These are phyloP conservation scores for Eidolon helvum DNA, from an alignment of 2,113 vertebrate genomes.

Conservation along the genomic window DNA sequence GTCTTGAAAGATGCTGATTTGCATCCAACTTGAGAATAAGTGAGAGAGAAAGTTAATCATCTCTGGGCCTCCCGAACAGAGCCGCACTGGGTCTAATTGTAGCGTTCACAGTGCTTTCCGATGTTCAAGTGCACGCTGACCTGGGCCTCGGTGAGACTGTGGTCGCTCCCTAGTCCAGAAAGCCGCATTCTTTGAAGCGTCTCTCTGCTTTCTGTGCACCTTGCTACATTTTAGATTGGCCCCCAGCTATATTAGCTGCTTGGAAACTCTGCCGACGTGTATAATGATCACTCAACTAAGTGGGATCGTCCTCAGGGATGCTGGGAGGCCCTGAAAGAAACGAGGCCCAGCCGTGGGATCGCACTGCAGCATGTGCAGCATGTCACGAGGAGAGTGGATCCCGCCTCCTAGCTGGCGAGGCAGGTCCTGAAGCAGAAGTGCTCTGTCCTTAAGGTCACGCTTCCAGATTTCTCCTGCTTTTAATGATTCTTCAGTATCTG, in stretches of 20 bases:
- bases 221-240: background rate
- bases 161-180: accelerated
- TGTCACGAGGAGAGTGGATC: accelerated
- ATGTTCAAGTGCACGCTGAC: accelerated
- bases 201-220: too few relatives aligned
- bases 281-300: too few relatives aligned
- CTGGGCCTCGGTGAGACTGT: accelerated
- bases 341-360: accelerated
- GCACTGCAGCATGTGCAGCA: accelerated
- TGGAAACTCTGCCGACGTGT: background rate
- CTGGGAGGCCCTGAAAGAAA: accelerated
- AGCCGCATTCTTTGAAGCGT: accelerated
- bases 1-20: constrained; percentile 67
- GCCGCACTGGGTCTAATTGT: background rate
- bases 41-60: constrained; percentile 55
- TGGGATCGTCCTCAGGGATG: background rate
- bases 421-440: too few relatives aligned
- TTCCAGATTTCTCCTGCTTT: accelerated
- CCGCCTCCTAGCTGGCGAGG: accelerated
- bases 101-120: background rate
- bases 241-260: background rate
- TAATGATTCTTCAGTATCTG: accelerated
- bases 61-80: background rate
- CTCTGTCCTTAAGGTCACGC: accelerated
- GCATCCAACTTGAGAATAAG: constrained; percentile 43